phyloP scores from a whole-genome alignment of 2,888 invertebrate species.

The Orchesella flavescens region DNA sequence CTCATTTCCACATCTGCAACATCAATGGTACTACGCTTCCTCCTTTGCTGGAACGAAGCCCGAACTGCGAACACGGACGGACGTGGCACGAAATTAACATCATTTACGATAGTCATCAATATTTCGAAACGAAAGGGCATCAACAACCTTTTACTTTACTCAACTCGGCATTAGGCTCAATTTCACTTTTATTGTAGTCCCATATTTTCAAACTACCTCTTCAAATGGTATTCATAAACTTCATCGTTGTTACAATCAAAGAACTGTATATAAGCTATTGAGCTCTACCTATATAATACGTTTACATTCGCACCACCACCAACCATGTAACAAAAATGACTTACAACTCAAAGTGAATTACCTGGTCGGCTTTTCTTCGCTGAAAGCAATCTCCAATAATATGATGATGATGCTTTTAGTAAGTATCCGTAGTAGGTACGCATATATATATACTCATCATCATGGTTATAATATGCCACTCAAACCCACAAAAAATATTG shows the following conservation, averaged over 20 bases:
- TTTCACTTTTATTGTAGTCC: slow-evolving; percentile 9
- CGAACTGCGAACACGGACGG: too few relatives aligned
- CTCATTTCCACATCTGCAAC: too few relatives aligned
- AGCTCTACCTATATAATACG: too few relatives aligned
- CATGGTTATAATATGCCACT: slow-evolving; percentile 40
- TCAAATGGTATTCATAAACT: too few relatives aligned
- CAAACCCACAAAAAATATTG: slow-evolving; percentile 28
- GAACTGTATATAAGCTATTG: too few relatives aligned
- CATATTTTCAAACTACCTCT: background rate
- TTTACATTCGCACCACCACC: background rate
- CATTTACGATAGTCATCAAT: too few relatives aligned
- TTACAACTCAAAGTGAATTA: slow-evolving; percentile 18
- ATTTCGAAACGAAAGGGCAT: too few relatives aligned
- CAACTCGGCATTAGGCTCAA: slow-evolving; percentile 9
- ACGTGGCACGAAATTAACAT: too few relatives aligned
- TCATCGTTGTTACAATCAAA: too few relatives aligned
- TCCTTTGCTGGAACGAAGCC: too few relatives aligned
- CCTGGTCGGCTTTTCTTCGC: slow-evolving; percentile 23
- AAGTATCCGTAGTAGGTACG: slow-evolving; percentile 26
- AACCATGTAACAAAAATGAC: background rate
- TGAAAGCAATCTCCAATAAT: slow-evolving; percentile 15
- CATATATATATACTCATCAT: slow-evolving; percentile 8
- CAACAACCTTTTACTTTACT: background rate
- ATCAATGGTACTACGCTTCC: too few relatives aligned
- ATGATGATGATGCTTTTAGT: slow-evolving; percentile 25